Evolutionary conservation across 2,113 vertebrate genomes (phyloP), one percentile per base, ranked within the genome.

Genomic region (Ictalurus punctatus): DNA sequence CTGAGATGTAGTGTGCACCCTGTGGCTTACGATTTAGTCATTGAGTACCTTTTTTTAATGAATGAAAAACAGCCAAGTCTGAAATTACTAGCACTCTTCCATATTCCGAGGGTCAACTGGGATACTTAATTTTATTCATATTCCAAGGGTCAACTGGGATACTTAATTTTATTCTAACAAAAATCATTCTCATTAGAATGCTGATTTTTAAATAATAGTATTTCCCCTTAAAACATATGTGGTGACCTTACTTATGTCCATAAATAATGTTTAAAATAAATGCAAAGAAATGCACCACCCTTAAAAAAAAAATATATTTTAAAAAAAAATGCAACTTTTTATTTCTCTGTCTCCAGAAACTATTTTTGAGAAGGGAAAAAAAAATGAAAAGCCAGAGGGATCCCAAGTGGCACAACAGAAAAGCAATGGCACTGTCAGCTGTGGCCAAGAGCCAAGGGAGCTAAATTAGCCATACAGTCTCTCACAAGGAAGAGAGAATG

Each of bases 21-120:
- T 54, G 37, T 67, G 21, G 30, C 27, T 82, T 82, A n/a, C 23
- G 54, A 19, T 82, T 69, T 10, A 69, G 76, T 21, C 52, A 52
- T 37, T 71, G 84, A 56, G n/a, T 56, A 56, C 10, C 10, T 56
- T 74, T 56, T 85, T 56, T 85, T 58, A 73, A 85, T 84, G 30
- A 59, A 59, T 82, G 30, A 82, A 82, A 81, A 84, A 52, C 61
- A 9, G 17, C 1, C 17, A 71, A 37, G 34, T 83, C 58, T 37
- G 34, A 83, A 83, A 63, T 83, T 83, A 44, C 13, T 37, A 58
- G 16, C 16, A 59, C 3, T 23, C 19, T 23, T 19, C 54, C 4
- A 30, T n/a, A 58, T n/a, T 58, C 34, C 34, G 17, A 30, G 14
- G 16, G 0, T 48, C 61, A 48, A 25, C 37, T 84, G 5, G 34